Percentiles rank a stretch among this genome's conserved stretches.
These are phyloP conservation scores for Lepus timidus DNA, from an alignment of 2,113 vertebrate species.

Conservation along the genomic window DNA sequence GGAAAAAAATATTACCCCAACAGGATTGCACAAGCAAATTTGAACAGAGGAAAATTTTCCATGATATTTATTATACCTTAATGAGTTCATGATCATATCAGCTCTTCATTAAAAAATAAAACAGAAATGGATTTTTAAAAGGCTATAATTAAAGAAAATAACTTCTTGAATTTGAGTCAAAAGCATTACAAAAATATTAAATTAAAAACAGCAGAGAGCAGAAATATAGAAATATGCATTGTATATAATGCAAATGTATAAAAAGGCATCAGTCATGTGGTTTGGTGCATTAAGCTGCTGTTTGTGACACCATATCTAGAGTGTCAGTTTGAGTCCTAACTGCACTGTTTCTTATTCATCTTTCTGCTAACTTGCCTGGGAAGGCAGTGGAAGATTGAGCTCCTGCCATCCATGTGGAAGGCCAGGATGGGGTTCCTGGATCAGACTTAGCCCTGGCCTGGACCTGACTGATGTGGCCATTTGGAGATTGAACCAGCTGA, in stretches of 20 bases:
- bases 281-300: no score
- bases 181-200: background rate
- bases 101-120: background rate
- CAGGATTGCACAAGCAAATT: background rate
- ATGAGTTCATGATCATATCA: background rate
- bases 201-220: background rate
- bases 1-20: background rate
- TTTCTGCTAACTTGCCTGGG: no score
- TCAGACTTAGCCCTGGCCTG: no score
- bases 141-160: background rate
- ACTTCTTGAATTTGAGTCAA: background rate
- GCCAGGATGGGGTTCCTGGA: no score
- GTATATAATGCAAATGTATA: background rate
- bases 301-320: no score
- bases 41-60: background rate
- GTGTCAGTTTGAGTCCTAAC: no score
- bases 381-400: no score
- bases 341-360: no score
- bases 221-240: background rate
- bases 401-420: no score
- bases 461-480: no score
- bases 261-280: no score
- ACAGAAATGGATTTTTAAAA: constrained; percentile 3
- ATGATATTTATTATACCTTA: background rate
- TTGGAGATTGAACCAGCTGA: no score